These are phyloP conservation scores for Gobionotothen gibberifrons DNA, from an alignment of 2,797 vertebrate genomes.

Conservation along the genomic window DNA sequence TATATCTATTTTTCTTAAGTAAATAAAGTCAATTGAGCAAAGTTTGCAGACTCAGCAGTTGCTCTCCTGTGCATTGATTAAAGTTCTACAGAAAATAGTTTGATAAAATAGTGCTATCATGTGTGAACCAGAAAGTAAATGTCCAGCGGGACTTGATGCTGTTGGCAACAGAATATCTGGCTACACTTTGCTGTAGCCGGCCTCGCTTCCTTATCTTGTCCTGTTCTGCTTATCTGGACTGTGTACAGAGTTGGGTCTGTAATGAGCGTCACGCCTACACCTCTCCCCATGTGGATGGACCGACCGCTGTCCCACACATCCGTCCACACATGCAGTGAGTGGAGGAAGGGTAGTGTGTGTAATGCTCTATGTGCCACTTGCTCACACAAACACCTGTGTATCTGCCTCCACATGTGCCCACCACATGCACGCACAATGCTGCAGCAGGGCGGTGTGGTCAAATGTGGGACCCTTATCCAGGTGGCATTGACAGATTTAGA, in stretches of 20 bases:
- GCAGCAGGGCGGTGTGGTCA: constrained; percentile 51
- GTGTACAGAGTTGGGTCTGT: constrained; percentile 78
- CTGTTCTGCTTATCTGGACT: constrained; percentile 84
- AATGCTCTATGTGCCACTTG: constrained; percentile 23
- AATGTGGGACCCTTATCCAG: constrained; percentile 85
- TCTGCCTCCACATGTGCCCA: constrained; percentile 78
- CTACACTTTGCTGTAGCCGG: constrained; percentile 62
- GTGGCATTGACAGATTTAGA: constrained; percentile 99
- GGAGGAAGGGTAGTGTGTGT: constrained; percentile 32
- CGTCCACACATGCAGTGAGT: constrained; percentile 64
- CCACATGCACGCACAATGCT: constrained; percentile 83
- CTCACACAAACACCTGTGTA: constrained; percentile 84
- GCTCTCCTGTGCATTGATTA: constrained; percentile 10
- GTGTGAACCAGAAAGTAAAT: constrained; percentile 39
- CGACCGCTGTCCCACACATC: constrained; percentile 65
- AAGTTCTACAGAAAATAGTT: constrained; percentile 11
- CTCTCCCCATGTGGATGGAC: constrained; percentile 78
- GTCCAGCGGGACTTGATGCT: constrained; percentile 59
- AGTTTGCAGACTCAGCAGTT: neutral
- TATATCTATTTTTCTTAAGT: constrained; percentile 61
- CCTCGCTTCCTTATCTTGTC: constrained; percentile 83
- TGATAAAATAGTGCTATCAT: constrained; percentile 18
- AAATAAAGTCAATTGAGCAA: neutral
- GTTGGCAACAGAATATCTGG: constrained; percentile 68
- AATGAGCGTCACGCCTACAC: constrained; percentile 76